These are phyloP conservation scores for Peromyscus aztecus DNA, from an alignment of 2,797 vertebrate species.

Conservation along the genomic window DNA sequence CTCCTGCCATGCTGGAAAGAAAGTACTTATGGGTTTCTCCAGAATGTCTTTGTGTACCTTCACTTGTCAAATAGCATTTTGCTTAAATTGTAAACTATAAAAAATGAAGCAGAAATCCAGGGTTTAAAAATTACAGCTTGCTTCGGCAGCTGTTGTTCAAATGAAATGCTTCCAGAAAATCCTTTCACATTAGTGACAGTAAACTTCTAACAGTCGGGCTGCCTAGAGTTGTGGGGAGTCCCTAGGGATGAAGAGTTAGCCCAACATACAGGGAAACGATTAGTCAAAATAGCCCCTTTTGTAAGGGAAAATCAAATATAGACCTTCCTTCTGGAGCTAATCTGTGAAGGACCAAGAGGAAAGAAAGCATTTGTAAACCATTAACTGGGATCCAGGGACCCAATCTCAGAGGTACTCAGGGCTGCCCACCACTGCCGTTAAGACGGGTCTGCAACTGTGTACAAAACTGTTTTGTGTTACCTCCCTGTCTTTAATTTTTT, in stretches of 20 bases:
- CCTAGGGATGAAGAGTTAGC: conserved; percentile 56
- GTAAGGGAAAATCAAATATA: conserved; percentile 67
- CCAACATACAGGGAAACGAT: conserved; percentile 27
- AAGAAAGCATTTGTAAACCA: conserved; percentile 49
- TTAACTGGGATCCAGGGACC: conserved; percentile 17
- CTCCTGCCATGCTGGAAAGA: background rate
- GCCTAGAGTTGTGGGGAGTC: conserved; percentile 57
- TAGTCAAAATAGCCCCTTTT: conserved; percentile 44
- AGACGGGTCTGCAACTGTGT: conserved; percentile 22
- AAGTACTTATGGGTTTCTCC: conserved; percentile 60
- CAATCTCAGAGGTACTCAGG: background rate
- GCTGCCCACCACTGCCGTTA: background rate
- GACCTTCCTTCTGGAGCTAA: conserved; percentile 56
- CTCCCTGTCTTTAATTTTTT: background rate
- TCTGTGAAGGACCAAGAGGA: conserved; percentile 52
- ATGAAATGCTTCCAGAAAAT: conserved; percentile 84
- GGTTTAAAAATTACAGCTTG: conserved; percentile 80
- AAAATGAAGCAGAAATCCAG: conserved; percentile 75
- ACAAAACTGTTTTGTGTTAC: background rate
- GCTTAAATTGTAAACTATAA: conserved; percentile 78
- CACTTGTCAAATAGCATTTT: conserved; percentile 78
- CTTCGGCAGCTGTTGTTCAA: conserved; percentile 85
- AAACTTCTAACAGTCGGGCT: conserved; percentile 78
- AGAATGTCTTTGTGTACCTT: conserved; percentile 50
- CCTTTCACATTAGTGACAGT: conserved; percentile 81